Conservation (phyloP, 2,113 vertebrate genomes). For the Thamnophis sirtalis region DNA sequence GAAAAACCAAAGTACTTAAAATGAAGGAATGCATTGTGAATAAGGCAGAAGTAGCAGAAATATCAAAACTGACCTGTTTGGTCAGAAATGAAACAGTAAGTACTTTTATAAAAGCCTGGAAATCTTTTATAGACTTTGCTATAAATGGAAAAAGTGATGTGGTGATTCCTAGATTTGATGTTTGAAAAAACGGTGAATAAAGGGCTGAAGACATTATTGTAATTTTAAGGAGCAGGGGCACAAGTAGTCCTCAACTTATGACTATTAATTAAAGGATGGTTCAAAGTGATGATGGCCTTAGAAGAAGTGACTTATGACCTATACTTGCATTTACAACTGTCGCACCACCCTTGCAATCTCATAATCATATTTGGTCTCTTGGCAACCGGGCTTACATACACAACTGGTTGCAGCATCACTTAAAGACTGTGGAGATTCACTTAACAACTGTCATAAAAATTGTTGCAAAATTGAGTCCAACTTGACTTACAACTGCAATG, state of each 20-base stretch:
- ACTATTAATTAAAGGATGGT: too few relatives aligned
- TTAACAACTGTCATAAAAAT: too few relatives aligned
- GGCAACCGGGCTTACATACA: too few relatives aligned
- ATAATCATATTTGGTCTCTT: too few relatives aligned
- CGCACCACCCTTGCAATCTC: too few relatives aligned
- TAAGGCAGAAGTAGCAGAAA: background rate
- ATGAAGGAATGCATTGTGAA: background rate
- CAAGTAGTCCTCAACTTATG: background rate
- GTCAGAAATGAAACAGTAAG: background rate
- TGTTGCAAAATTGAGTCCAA: too few relatives aligned
- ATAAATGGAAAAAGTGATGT: background rate
- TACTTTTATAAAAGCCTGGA: background rate
- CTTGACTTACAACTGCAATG: too few relatives aligned
- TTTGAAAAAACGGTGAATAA: background rate
- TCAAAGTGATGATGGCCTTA: too few relatives aligned
- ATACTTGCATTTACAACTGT: too few relatives aligned
- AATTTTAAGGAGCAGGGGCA: background rate
- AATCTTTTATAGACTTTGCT: background rate
- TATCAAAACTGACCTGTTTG: background rate
- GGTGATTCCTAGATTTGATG: background rate
- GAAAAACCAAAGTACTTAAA: background rate
- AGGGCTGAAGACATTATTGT: background rate
- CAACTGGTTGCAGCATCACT: too few relatives aligned
- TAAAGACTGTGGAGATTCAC: too few relatives aligned
- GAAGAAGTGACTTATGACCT: too few relatives aligned